phyloP scores from a whole-genome alignment of 2,888 invertebrate genomes.

The Euclidia mi region DNA sequence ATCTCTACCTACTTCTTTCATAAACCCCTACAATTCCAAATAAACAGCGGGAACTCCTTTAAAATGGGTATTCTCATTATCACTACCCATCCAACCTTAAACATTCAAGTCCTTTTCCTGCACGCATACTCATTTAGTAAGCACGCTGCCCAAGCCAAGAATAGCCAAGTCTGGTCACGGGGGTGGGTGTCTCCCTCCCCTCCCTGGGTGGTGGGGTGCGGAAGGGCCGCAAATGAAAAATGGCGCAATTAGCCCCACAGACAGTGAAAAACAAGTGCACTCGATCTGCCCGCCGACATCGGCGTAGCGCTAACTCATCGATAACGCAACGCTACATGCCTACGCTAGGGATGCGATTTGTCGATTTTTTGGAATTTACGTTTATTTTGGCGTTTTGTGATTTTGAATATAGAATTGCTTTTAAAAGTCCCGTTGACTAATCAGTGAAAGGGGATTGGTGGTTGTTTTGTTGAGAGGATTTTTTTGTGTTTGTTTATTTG shows the following conservation, averaged over 20 bases:
- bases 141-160: conserved; percentile 67
- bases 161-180: conserved; percentile 63
- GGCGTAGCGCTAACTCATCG: conserved; percentile 67
- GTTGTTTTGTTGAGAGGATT: no score
- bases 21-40: no score
- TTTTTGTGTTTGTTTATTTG: no score
- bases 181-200: conserved; percentile 49
- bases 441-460: neutral
- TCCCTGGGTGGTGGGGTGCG: conserved; percentile 51
- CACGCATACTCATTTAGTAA: conserved; percentile 68
- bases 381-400: conserved; percentile 13
- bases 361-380: conserved; percentile 35
- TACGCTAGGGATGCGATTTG: conserved; percentile 59
- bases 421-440: neutral
- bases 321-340: conserved; percentile 60
- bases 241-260: conserved; percentile 88
- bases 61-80: conserved; percentile 11
- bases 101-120: conserved; percentile 44
- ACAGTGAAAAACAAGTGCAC: conserved; percentile 90
- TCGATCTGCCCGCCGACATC: conserved; percentile 78
- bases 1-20: no score
- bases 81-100: conserved; percentile 13
- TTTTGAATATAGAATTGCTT: conserved; percentile 9
- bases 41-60: neutral
- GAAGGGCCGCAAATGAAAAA: conserved; percentile 85